Evolutionary conservation across 2,888 invertebrate genomes (phyloP).

Genomic region (Philhelius pedissequus): DNA sequence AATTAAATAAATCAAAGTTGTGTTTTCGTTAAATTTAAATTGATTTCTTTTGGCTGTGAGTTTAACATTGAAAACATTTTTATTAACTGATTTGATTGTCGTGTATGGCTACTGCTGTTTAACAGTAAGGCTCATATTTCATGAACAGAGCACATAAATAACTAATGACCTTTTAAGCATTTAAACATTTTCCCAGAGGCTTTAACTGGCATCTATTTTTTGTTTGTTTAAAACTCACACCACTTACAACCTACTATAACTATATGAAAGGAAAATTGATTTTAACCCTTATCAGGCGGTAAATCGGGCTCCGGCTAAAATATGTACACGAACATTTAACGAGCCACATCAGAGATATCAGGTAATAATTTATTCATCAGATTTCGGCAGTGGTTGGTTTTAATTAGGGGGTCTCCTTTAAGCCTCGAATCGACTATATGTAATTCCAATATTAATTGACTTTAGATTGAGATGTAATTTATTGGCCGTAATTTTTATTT

Average conservation of each 20-base stretch:
- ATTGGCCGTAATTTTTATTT: slow-evolving; percentile 37
- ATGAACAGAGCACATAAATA: not conserved
- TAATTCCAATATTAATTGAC: slow-evolving; percentile 41
- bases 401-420: slow-evolving; percentile 20
- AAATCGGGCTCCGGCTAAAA: slow-evolving; percentile 33
- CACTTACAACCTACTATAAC: not conserved
- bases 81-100: not conserved
- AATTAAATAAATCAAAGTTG: slow-evolving; percentile 53
- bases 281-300: slow-evolving; percentile 46
- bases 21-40: slow-evolving; percentile 8
- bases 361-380: slow-evolving; percentile 57
- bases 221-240: not conserved
- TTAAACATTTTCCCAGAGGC: not conserved
- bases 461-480: slow-evolving; percentile 63
- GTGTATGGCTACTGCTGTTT: not conserved
- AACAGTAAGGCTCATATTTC: slow-evolving; percentile 19
- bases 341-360: not conserved
- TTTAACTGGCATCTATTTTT: not conserved
- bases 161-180: not conserved
- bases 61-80: slow-evolving; percentile 28
- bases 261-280: slow-evolving; percentile 16
- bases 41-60: not conserved
- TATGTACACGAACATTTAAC: slow-evolving; percentile 10
- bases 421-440: not conserved
- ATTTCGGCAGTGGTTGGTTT: slow-evolving; percentile 18